Evolutionary conservation across 2,113 vertebrate genomes (phyloP).

Genomic region (Chaenogobius annularis): DNA sequence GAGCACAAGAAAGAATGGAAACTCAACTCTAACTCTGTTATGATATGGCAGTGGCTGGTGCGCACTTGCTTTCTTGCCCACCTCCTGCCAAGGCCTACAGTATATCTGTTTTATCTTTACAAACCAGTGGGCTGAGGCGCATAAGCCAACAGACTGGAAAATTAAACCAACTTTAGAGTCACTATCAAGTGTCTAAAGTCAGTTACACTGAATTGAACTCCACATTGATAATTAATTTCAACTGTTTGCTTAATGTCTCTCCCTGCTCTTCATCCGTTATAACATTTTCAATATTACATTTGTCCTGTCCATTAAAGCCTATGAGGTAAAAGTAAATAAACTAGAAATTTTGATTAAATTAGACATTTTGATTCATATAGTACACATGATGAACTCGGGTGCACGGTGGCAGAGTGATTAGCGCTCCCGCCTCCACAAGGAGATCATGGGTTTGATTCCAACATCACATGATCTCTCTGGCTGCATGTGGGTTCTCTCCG

Average conservation of each 20-base stretch:
- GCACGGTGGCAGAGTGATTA: too few relatives aligned
- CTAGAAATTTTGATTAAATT: not conserved
- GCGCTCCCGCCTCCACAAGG: too few relatives aligned
- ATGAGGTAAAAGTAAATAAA: not conserved
- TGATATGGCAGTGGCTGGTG: constrained; percentile 46
- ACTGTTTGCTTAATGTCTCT: not conserved
- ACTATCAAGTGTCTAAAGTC: not conserved
- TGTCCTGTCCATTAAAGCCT: not conserved
- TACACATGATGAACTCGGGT: not conserved
- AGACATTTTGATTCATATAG: not conserved
- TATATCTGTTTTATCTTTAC: constrained; percentile 33
- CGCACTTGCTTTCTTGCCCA: constrained; percentile 56
- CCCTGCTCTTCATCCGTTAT: not conserved
- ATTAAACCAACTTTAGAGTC: not conserved
- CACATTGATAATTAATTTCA: not conserved
- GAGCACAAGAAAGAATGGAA: constrained; percentile 59
- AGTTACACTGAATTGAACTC: not conserved
- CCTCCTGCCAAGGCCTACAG: constrained; percentile 35
- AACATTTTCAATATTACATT: not conserved
- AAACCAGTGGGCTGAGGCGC: not conserved
- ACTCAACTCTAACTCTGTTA: constrained; percentile 61
- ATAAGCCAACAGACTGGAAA: not conserved
- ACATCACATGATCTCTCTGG: too few relatives aligned
- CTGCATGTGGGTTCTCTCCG: too few relatives aligned
- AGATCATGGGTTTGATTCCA: too few relatives aligned